Conservation (phyloP, 53 echinoderm and acorn worm species). For the Mesocentrotus franciscanus region DNA sequence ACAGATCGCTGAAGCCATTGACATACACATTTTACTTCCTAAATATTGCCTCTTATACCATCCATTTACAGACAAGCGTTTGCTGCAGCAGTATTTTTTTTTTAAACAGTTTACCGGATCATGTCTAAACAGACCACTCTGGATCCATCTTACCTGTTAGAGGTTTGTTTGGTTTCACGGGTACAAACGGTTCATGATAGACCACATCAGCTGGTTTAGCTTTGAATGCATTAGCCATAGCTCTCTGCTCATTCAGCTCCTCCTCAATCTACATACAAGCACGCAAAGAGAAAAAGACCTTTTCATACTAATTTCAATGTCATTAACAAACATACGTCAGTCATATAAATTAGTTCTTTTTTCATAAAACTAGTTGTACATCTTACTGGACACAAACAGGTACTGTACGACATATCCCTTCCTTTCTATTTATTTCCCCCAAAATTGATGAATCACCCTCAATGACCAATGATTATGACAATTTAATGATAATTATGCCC, state of each 20-base stretch:
- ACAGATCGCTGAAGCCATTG: not conserved
- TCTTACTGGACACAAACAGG: too few relatives aligned
- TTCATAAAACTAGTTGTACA: too few relatives aligned
- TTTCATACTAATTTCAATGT: too few relatives aligned
- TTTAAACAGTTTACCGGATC: too few relatives aligned
- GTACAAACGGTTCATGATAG: conserved; percentile 88
- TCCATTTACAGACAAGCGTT: not conserved
- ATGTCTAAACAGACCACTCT: too few relatives aligned
- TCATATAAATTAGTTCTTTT: too few relatives aligned
- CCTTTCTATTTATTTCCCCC: too few relatives aligned
- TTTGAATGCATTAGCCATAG: conserved; percentile 75
- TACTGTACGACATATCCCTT: too few relatives aligned
- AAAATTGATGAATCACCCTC: too few relatives aligned
- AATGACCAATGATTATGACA: too few relatives aligned
- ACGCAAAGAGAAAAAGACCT: not conserved
- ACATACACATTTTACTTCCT: not conserved
- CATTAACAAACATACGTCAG: too few relatives aligned
- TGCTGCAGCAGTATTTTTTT: not conserved
- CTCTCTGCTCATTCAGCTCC: conserved; percentile 82
- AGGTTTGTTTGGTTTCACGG: conserved; percentile 86
- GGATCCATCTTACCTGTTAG: conserved; percentile 81
- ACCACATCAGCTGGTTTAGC: conserved; percentile 91
- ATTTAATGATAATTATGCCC: too few relatives aligned
- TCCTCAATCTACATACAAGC: conserved; percentile 80
- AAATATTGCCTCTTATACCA: not conserved